Percentiles rank a stretch among this genome's conserved stretches.
Conservation (phyloP, 64 coral and sea anemone species). For the Porites lutea region DNA sequence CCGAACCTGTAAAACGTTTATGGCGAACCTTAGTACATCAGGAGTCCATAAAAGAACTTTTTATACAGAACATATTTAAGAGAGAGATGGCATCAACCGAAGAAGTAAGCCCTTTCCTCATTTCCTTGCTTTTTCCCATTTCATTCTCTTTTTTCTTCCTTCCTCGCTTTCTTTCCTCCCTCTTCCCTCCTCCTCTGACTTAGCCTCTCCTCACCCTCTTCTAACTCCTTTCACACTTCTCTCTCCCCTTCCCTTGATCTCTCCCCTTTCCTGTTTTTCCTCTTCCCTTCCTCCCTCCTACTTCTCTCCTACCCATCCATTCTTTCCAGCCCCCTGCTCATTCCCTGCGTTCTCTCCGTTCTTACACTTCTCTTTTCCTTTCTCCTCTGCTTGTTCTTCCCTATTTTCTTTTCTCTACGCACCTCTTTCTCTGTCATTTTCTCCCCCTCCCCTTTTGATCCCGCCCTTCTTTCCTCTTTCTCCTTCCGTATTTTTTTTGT, state of each 20-base stretch:
- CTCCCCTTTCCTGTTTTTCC: not conserved
- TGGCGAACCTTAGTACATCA: conserved; percentile 92
- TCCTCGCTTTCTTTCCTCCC: not conserved
- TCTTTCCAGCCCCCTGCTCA: too few species aligned
- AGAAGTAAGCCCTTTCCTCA: not conserved
- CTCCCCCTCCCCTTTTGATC: too few species aligned
- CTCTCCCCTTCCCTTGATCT: not conserved
- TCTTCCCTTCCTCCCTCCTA: not conserved
- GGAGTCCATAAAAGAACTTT: conserved; percentile 85
- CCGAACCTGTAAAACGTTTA: conserved; percentile 92
- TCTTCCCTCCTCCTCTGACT: not conserved
- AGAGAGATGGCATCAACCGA: conserved; percentile 44
- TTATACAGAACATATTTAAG: conserved; percentile 83
- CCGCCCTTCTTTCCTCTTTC: too few species aligned
- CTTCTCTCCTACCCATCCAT: not conserved
- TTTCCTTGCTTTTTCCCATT: not conserved
- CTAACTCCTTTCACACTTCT: not conserved
- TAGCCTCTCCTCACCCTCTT: not conserved
- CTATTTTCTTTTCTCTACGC: too few species aligned
- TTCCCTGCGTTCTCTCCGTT: too few species aligned
- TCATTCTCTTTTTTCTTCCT: not conserved
- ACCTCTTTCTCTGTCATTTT: too few species aligned
- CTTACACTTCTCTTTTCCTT: too few species aligned
- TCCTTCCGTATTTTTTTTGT: too few species aligned
- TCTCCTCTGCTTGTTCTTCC: too few species aligned